Base-by-base conservation (phyloP, 2,888 invertebrate genomes). In the Tenthredo mesomela region DNA sequence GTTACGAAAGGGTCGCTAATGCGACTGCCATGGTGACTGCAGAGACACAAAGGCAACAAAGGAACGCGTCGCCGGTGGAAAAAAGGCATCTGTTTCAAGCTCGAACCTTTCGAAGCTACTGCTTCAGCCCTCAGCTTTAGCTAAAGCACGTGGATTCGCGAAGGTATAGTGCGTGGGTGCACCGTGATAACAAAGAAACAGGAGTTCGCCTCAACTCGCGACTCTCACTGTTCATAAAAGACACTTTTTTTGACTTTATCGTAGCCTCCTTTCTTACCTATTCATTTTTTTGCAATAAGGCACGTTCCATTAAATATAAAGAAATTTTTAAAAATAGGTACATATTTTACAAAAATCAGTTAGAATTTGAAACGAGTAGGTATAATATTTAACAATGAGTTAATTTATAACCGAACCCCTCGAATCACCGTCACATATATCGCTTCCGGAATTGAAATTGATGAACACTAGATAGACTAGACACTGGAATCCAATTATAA, bases 11-110 rank as follows among this genome's bases (percentile, higher is more conserved):
- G 80, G 80, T 61, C 61, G 80, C 61, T 61, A 61, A 61, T 61
- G 61, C 61, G 61, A 61, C 61, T 80, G 80, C 61, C 80, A 61
- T 80, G 61, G 80, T 37, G 80, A 61, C 40, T 80, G 80, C 61
- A 58, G 80, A 80, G 77, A 77, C 50, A 77, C 77, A 77, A 77
- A 77, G 77, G 77, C 80, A 80, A 80, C 80, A 80, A 80, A 80
- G 61, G 43, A 61, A 40, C 25, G 61, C 61, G 80, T 61, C 21
- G 80, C 61, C 37, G 40, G 40, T 58, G 61, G 61, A 61, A 80
- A 80, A 77, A 58, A 80, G 80, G 80, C 61, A 61, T 80, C 80
- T 80, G 80, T 80, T 61, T 80, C 80, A 80, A 61, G 77, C 47
- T 77, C 29, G 50, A 77, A 77, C 47, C 77, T 77, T 77, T 77